Percentiles rank a stretch among this genome's conserved stretches.
These are phyloP conservation scores for Spodoptera littoralis DNA, from an alignment of 2,888 invertebrate species.

Conservation along the genomic window DNA sequence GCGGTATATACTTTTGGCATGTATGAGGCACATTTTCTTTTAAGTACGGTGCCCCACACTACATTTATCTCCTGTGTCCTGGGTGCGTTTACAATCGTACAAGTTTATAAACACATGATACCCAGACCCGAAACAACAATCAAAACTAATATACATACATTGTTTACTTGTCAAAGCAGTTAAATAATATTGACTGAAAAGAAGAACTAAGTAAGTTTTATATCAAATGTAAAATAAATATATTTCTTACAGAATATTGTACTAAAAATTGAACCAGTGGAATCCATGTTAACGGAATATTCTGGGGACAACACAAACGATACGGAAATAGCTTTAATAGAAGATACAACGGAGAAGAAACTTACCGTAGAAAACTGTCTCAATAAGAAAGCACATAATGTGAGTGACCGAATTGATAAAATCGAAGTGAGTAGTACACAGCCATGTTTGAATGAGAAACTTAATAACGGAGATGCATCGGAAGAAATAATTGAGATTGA, in stretches of 20 bases:
- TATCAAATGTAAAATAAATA: too few relatives aligned
- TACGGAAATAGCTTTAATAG: conserved; percentile 79
- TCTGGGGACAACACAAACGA: conserved; percentile 86
- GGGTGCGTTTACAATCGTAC: too few relatives aligned
- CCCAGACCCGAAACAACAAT: too few relatives aligned
- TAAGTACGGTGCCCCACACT: too few relatives aligned
- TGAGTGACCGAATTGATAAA: conserved; percentile 70
- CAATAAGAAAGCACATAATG: conserved; percentile 68
- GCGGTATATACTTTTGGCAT: too few relatives aligned
- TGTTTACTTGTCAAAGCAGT: too few relatives aligned
- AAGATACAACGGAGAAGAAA: conserved; percentile 76
- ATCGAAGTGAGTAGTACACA: conserved; percentile 85
- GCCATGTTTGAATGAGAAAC: conserved; percentile 79
- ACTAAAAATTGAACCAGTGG: conserved; percentile 82
- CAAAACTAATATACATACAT: too few relatives aligned
- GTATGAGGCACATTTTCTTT: too few relatives aligned
- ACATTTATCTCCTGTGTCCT: too few relatives aligned
- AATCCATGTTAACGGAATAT: conserved; percentile 82
- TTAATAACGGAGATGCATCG: conserved; percentile 59
- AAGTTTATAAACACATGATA: too few relatives aligned
- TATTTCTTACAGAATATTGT: conserved; percentile 72
- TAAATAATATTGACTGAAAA: too few relatives aligned
- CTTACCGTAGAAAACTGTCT: conserved; percentile 68
- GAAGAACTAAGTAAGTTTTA: too few relatives aligned
- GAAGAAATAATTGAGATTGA: conserved; percentile 83